These are phyloP conservation scores for Eublepharis macularius DNA, from an alignment of 2,113 vertebrate genomes.

Conservation along the genomic window DNA sequence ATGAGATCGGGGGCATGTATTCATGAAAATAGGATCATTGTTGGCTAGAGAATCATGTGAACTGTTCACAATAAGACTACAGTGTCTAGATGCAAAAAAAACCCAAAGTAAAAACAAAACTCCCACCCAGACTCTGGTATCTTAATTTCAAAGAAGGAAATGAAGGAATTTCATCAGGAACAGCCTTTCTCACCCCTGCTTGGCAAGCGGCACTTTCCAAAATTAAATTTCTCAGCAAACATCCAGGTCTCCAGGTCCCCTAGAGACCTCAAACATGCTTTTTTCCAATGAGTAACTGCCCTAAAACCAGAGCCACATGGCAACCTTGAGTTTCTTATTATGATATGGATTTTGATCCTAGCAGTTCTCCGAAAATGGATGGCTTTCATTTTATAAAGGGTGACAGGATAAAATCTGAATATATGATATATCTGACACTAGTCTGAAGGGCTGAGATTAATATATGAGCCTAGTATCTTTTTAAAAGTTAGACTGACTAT, in stretches of 20 bases:
- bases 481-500: not conserved
- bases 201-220: not conserved
- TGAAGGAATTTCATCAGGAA: not conserved
- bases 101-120: too few species aligned
- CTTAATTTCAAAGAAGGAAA: not conserved
- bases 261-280: not conserved
- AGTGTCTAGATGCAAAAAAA: not conserved
- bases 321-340: not conserved
- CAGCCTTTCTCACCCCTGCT: not conserved
- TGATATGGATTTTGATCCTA: slow-evolving; percentile 1
- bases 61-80: not conserved
- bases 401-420: not conserved
- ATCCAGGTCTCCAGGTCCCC: not conserved
- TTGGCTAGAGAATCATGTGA: not conserved
- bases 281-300: not conserved
- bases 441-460: slow-evolving; percentile 41
- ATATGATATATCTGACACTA: not conserved
- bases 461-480: not conserved
- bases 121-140: too few species aligned
- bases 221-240: not conserved
- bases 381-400: not conserved
- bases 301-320: not conserved
- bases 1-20: too few species aligned
- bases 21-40: not conserved
- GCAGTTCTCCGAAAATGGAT: not conserved